Evolutionary conservation across 2,797 vertebrate species (phyloP).

Genomic region (Pangasius larnaudii): DNA sequence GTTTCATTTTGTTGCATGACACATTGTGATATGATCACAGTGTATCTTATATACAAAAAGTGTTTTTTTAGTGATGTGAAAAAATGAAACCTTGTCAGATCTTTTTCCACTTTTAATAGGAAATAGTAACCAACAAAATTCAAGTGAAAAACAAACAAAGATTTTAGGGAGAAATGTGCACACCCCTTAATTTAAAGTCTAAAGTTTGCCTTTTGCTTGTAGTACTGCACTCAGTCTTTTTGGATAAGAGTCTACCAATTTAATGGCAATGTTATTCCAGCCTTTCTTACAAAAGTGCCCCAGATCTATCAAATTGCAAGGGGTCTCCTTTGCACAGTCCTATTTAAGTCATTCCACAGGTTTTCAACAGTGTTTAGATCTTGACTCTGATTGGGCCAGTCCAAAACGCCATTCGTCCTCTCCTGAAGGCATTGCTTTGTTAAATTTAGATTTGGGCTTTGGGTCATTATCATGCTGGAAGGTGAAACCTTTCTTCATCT

Average conservation of each 20-base stretch:
- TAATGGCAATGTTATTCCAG: not conserved
- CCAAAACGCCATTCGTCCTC: not conserved
- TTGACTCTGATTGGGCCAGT: not conserved
- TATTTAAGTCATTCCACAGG: not conserved
- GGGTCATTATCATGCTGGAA: not conserved
- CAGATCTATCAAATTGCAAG: not conserved
- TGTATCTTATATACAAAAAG: not conserved
- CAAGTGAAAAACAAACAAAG: not conserved
- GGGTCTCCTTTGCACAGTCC: not conserved
- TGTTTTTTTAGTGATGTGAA: not conserved
- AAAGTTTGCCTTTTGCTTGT: not conserved
- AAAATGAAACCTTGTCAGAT: not conserved
- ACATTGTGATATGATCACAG: not conserved
- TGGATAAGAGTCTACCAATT: not conserved
- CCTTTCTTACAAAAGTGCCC: not conserved
- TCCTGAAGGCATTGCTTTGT: not conserved
- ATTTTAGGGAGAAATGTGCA: not conserved
- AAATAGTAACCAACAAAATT: not conserved
- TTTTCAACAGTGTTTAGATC: not conserved
- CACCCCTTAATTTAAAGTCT: not conserved
- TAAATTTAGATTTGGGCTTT: not conserved
- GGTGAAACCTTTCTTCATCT: not conserved
- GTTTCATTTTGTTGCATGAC: not conserved
- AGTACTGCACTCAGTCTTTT: not conserved
- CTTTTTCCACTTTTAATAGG: not conserved